Conservation (phyloP, 2,797 vertebrate species). For the Siniperca scherzeri region DNA sequence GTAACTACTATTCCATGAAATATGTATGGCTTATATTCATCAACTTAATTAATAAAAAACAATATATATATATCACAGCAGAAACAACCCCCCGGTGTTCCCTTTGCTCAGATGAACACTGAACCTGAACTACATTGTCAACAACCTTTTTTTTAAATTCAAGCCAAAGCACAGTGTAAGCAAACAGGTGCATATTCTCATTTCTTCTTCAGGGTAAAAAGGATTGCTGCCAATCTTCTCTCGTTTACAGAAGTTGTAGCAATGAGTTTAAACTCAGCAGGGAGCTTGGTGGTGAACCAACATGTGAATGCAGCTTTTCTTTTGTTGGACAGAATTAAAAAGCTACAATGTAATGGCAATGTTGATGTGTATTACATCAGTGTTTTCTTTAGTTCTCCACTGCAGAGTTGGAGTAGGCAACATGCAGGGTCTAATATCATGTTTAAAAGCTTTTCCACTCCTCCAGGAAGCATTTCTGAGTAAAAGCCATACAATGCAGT, state of each 20-base stretch:
- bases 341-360: not conserved
- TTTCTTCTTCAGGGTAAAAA: not conserved
- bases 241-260: constrained; percentile 14
- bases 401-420: constrained; percentile 4
- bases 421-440: constrained; percentile 19
- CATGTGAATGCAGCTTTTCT: constrained; percentile 2
- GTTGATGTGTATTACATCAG: constrained; percentile 24
- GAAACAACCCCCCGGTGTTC: not conserved
- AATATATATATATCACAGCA: constrained; percentile 4
- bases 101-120: constrained; percentile 23
- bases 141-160: not conserved
- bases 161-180: not conserved
- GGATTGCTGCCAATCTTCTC: not conserved
- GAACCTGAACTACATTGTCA: constrained; percentile 13
- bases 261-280: constrained; percentile 15
- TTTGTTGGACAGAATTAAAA: constrained; percentile 6
- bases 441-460: constrained; percentile 47
- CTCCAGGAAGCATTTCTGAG: constrained; percentile 27
- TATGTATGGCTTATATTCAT: constrained; percentile 30
- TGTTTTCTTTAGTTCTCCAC: constrained; percentile 5
- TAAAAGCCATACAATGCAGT: constrained; percentile 15
- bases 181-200: constrained; percentile 18
- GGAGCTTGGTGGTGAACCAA: constrained; percentile 6
- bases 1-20: constrained; percentile 37
- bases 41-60: constrained; percentile 44